Percentiles rank a stretch among this genome's conserved stretches.
Evolutionary conservation across 2,113 vertebrate genomes (phyloP).

Genomic region (Phycodurus eques): DNA sequence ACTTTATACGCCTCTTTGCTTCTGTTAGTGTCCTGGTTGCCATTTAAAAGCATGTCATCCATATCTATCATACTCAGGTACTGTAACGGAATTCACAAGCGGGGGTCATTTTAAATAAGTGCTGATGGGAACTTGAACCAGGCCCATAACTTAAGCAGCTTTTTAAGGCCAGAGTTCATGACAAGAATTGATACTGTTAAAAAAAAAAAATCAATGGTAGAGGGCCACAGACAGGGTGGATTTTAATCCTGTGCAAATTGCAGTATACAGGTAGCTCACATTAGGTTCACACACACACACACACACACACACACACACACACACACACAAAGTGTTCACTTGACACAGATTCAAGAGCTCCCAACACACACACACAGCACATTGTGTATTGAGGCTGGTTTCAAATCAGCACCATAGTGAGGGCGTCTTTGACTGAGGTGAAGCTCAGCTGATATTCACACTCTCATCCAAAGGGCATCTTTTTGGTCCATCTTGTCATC

Average conservation of each 20-base stretch:
- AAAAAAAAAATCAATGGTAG: background rate
- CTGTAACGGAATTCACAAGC: slow-evolving; percentile 26
- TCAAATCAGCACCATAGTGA: slow-evolving; percentile 38
- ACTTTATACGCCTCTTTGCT: slow-evolving; percentile 6
- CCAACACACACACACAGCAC: background rate
- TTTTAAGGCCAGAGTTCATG: slow-evolving; percentile 24
- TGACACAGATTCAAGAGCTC: background rate
- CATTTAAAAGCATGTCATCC: slow-evolving; percentile 4
- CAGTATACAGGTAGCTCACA: background rate
- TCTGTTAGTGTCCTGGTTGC: slow-evolving; percentile 10
- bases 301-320: slow-evolving; percentile 9
- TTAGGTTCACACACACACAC: slow-evolving; percentile 16
- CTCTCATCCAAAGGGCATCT: slow-evolving; percentile 23
- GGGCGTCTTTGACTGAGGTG: slow-evolving; percentile 28
- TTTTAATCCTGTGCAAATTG: background rate
- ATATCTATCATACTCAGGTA: slow-evolving; percentile 50
- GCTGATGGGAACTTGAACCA: slow-evolving; percentile 18
- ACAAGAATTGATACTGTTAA: slow-evolving; percentile 5
- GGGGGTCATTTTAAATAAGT: slow-evolving; percentile 5
- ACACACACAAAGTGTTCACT: slow-evolving; percentile 13
- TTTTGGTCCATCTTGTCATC: slow-evolving; percentile 12
- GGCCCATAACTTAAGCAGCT: slow-evolving; percentile 10
- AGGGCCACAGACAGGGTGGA: background rate
- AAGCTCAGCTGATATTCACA: background rate
- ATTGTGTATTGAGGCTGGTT: slow-evolving; percentile 41